phyloP scores from a whole-genome alignment of 2,797 vertebrate genomes.

The Rhabdophis nuchalis region DNA sequence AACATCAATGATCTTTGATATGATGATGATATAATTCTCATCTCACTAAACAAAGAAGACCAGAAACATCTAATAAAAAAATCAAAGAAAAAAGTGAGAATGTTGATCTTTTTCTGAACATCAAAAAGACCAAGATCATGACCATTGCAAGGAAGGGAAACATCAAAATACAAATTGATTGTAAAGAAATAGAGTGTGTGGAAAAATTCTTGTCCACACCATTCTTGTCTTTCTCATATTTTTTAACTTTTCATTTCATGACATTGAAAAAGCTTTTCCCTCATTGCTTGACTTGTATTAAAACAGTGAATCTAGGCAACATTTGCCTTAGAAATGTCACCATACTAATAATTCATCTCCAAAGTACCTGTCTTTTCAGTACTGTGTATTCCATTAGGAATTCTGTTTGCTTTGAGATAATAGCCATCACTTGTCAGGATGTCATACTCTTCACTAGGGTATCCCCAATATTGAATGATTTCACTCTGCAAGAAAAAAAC shows the following conservation, averaged over 20 bases:
- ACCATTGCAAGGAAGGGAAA: too few species aligned
- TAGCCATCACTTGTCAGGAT: conserved; percentile 86
- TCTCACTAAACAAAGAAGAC: too few species aligned
- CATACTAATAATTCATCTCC: not conserved
- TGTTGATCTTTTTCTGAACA: too few species aligned
- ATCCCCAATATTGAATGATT: conserved; percentile 79
- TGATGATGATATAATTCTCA: too few species aligned
- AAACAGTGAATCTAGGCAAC: not conserved
- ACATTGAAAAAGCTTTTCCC: not conserved
- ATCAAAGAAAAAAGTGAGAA: too few species aligned
- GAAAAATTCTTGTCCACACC: too few species aligned
- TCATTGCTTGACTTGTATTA: not conserved
- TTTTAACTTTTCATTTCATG: not conserved
- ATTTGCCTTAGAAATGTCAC: not conserved
- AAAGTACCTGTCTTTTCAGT: conserved; percentile 27
- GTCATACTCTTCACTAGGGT: conserved; percentile 86
- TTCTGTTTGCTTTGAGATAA: conserved; percentile 86
- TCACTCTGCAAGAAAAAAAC: conserved; percentile 74
- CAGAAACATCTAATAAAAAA: too few species aligned
- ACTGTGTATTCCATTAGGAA: conserved; percentile 72
- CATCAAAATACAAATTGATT: too few species aligned
- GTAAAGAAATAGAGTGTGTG: too few species aligned
- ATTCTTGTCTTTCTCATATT: not conserved
- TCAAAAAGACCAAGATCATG: too few species aligned
- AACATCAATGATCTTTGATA: too few species aligned